A percentile compares a stretch with the other conserved stretches of the same genome.
Evolutionary conservation across 2,888 invertebrate species (phyloP).

Genomic region (Hymenopus coronatus): DNA sequence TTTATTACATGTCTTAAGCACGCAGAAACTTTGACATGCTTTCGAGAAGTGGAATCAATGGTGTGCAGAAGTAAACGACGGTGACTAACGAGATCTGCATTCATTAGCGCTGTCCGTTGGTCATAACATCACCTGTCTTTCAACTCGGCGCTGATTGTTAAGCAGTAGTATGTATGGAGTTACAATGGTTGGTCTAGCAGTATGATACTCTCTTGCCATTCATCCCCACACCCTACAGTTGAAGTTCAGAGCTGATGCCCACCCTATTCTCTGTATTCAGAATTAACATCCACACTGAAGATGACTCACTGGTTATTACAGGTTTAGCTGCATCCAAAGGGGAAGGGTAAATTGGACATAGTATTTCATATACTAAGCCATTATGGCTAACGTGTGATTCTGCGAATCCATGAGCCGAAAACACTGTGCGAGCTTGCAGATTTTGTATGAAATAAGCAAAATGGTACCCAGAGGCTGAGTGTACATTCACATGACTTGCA

Average conservation of each 20-base stretch:
- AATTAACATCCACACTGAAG: neutral
- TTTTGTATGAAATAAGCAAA: neutral
- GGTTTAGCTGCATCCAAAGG: conserved; percentile 17
- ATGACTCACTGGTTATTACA: conserved; percentile 13
- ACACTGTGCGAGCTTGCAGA: neutral
- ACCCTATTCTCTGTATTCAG: neutral
- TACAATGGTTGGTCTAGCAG: neutral
- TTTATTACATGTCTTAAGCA: too few species aligned
- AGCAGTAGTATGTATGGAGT: neutral
- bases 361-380: conserved; percentile 21
- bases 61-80: neutral
- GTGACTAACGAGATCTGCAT: neutral
- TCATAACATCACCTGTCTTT: neutral
- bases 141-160: neutral
- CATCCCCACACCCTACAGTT: neutral
- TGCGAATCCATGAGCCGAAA: neutral
- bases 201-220: neutral
- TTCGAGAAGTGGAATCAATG: too few species aligned
- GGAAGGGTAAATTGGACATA: conserved; percentile 13
- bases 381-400: conserved; percentile 3
- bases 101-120: neutral
- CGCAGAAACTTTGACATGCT: too few species aligned
- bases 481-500: neutral
- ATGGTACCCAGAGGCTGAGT: neutral
- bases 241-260: neutral